A percentile compares a stretch with the other conserved stretches of the same genome.
phyloP scores from a whole-genome alignment of 2,797 vertebrate genomes.

The Adelosebastes latens region DNA sequence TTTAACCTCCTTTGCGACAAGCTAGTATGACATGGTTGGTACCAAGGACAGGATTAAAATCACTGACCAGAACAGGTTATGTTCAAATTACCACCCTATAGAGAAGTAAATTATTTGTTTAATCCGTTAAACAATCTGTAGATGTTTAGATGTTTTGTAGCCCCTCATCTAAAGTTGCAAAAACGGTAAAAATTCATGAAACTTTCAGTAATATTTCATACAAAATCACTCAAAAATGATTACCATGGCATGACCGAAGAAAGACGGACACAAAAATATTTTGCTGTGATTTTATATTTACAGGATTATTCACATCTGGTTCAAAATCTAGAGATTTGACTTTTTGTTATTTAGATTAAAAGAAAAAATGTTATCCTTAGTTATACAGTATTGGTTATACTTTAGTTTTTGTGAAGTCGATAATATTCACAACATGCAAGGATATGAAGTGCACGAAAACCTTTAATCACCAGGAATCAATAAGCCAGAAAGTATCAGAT shows the following conservation, averaged over 20 bases:
- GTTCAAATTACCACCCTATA: no score
- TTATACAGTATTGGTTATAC: neutral
- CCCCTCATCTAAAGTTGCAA: neutral
- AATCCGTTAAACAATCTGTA: no score
- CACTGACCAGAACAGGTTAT: no score
- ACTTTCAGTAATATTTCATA: neutral
- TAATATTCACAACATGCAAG: neutral
- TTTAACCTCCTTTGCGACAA: no score
- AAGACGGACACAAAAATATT: neutral
- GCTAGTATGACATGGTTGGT: no score
- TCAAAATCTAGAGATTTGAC: neutral
- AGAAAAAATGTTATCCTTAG: neutral
- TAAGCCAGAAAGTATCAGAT: slow-evolving; percentile 22
- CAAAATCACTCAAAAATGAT: neutral
- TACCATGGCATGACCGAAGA: neutral
- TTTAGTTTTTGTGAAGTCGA: neutral
- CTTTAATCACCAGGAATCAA: slow-evolving; percentile 34
- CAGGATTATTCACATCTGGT: neutral
- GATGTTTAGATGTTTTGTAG: neutral
- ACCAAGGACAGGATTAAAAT: neutral
- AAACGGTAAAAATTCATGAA: neutral
- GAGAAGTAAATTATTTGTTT: no score
- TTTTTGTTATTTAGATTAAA: neutral
- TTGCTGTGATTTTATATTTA: neutral
- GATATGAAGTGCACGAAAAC: neutral